These are phyloP conservation scores for Pasiphila rectangulata DNA, from an alignment of 2,888 invertebrate species.

Conservation along the genomic window DNA sequence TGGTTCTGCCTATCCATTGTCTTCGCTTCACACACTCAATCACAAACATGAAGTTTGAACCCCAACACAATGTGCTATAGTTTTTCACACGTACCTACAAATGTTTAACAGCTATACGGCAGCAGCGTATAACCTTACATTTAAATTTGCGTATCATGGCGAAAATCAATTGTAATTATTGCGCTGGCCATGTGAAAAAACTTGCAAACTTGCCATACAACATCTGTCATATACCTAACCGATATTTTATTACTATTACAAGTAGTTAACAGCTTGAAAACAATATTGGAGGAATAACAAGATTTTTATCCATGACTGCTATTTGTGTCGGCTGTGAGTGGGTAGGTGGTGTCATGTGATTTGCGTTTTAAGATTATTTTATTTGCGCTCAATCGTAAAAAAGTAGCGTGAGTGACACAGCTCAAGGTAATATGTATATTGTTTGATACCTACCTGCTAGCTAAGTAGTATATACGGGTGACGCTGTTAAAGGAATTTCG, in stretches of 20 bases:
- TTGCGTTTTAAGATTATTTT: constrained; percentile 9
- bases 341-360: constrained; percentile 3
- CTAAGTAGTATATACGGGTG: constrained; percentile 32
- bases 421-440: constrained; percentile 18
- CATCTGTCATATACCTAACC: background rate
- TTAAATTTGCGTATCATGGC: constrained; percentile 29
- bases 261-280: no score
- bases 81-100: constrained; percentile 20
- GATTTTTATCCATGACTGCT: no score
- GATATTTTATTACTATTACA: no score
- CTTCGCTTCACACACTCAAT: constrained; percentile 38
- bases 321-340: no score
- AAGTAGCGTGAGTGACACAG: constrained; percentile 10
- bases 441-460: constrained; percentile 11
- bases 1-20: constrained; percentile 35
- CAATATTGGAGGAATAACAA: no score
- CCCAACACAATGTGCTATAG: constrained; percentile 21
- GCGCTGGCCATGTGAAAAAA: constrained; percentile 5
- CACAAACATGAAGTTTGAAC: constrained; percentile 15
- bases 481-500: constrained; percentile 61
- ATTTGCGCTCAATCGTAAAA: constrained; percentile 17
- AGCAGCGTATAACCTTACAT: constrained; percentile 23
- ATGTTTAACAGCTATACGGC: constrained; percentile 10
- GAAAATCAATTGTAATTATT: constrained; percentile 33
- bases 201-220: background rate